Evolutionary conservation across 1,140 invertebrate genomes (phyloP), one percentile per base, ranked within the genome.

Genomic region (Monomorium pharaonis): DNA sequence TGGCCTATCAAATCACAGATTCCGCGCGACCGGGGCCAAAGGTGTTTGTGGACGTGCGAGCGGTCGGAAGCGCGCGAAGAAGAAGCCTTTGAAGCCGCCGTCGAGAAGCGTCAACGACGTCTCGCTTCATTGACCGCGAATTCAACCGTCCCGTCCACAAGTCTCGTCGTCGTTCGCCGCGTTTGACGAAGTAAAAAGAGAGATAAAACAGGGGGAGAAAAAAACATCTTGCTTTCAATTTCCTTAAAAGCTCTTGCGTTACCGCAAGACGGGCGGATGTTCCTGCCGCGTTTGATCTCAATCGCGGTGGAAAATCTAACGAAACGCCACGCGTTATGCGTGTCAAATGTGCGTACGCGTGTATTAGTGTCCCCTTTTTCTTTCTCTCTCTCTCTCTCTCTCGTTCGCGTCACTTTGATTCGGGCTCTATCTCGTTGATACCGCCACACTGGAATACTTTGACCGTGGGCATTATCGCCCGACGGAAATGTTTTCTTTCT

Each of bases 221-320:
- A n/a, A 16, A 12, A 18, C 58, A 30, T 49, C 58, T 72, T 78
- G 72, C 63, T 90, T 90, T 87, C 87, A 91, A 91, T 91, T 91
- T 91, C 74, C 78, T 91, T 91, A 85, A 91, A 91, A 91, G 90
- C 87, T 56, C 58, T 69, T 42, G 84, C 30, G 75, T 14, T 84
- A 69, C 65, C 30, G 49, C 72, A 21, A 24, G 9, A n/a, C 24
- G 60, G 33, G 56, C 14, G 27, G 3, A 2, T 78, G 42, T 12
- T 3, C n/a, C 37, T 37, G 16, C 3, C 42, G 12, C 27, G 24
- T 47, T 58, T 16, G 37, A 9, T 56, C 51, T 42, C 54, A 72
- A 33, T 60, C 60, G 47, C 60, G 33, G 3, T 24, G 16, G 67
- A 56, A 76, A 85, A 86, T 44, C 27, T 44, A 37, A 24, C 47